These are phyloP conservation scores for Limnephilus lunatus DNA, from an alignment of 2,888 invertebrate species.

Conservation along the genomic window DNA sequence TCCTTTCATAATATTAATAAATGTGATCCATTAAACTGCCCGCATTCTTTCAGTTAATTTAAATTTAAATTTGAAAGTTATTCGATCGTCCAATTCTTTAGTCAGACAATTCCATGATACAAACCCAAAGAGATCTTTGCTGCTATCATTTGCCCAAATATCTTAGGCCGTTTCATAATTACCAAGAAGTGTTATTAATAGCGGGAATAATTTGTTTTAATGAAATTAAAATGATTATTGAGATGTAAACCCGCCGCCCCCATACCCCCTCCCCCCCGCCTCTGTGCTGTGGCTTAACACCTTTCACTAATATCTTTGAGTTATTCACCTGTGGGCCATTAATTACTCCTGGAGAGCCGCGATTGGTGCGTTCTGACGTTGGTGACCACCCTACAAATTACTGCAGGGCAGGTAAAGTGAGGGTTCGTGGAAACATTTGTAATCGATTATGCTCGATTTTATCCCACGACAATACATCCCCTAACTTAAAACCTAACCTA, in stretches of 20 bases:
- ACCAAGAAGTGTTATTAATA: background rate
- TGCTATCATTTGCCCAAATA: background rate
- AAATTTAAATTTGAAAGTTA: too few species aligned
- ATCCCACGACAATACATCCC: too few species aligned
- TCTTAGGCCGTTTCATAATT: background rate
- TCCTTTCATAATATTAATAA: too few species aligned
- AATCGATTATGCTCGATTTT: too few species aligned
- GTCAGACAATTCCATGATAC: too few species aligned
- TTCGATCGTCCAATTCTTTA: too few species aligned
- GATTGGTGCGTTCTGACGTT: background rate
- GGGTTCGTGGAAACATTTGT: background rate
- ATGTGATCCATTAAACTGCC: too few species aligned
- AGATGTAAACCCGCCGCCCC: background rate
- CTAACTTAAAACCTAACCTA: too few species aligned
- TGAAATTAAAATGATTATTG: slow-evolving; percentile 26
- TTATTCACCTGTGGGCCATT: slow-evolving; percentile 11
- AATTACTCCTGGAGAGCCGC: slow-evolving; percentile 8
- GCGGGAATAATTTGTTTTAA: slow-evolving; percentile 13
- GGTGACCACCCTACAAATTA: slow-evolving; percentile 2
- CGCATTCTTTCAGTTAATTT: too few species aligned
- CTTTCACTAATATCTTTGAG: slow-evolving; percentile 2
- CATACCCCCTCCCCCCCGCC: too few species aligned
- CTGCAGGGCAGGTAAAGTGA: background rate
- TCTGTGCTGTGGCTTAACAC: background rate
- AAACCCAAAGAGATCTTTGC: background rate